These are phyloP conservation scores for Sinella curviseta DNA, from an alignment of 1,140 invertebrate genomes.

Conservation along the genomic window DNA sequence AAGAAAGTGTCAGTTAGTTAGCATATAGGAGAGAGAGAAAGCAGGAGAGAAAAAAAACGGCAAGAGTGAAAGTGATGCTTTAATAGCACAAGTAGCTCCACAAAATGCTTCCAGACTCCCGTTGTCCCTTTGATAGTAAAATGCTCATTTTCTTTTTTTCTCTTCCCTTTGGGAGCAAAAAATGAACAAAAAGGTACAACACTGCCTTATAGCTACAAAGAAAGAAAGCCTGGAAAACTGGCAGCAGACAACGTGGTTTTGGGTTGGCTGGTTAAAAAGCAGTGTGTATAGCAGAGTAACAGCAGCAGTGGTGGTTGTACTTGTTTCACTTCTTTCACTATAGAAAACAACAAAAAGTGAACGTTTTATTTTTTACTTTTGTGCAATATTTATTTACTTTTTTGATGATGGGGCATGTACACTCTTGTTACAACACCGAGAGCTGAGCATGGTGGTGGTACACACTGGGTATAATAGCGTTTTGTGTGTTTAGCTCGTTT, in stretches of 20 bases:
- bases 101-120: not conserved
- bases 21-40: not conserved
- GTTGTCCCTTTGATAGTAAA: not conserved
- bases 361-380: not conserved
- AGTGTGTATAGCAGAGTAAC: no score
- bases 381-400: not conserved
- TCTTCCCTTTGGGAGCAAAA: not conserved
- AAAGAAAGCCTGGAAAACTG: no score
- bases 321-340: not conserved
- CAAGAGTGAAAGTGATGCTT: no score
- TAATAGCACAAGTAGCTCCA: not conserved
- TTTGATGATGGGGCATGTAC: not conserved
- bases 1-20: not conserved
- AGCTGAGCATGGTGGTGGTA: not conserved
- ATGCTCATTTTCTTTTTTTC: not conserved
- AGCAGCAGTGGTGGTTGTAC: no score
- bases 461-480: no score
- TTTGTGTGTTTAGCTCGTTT: no score
- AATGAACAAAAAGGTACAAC: not conserved
- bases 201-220: no score
- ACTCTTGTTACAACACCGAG: not conserved
- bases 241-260: not conserved
- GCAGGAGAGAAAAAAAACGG: not conserved
- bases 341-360: not conserved
- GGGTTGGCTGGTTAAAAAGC: no score